These are phyloP conservation scores for Takifugu flavidus DNA, from an alignment of 2,113 vertebrate genomes.

Conservation along the genomic window DNA sequence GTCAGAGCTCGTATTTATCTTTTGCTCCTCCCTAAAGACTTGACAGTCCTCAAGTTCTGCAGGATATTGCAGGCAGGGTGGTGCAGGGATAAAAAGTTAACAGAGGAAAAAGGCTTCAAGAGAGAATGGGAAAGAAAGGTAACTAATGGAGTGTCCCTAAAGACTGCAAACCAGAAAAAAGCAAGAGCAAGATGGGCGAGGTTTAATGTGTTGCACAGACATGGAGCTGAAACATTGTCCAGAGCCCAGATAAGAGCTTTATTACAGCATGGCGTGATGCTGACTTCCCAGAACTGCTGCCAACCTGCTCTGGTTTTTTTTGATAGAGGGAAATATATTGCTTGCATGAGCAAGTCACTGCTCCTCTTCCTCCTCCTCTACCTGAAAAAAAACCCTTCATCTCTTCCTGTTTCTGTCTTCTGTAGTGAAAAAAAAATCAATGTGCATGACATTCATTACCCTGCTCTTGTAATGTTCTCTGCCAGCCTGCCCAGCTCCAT, in stretches of 20 bases:
- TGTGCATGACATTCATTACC: slow-evolving; percentile 63
- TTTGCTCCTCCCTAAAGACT: slow-evolving; percentile 29
- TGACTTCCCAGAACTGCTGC: slow-evolving; percentile 53
- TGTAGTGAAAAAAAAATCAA: slow-evolving; percentile 52
- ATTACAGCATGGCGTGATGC: slow-evolving; percentile 45
- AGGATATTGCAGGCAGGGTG: slow-evolving; percentile 47
- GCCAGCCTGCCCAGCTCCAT: slow-evolving; percentile 11
- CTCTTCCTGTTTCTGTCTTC: slow-evolving; percentile 24
- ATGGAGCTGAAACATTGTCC: slow-evolving; percentile 28
- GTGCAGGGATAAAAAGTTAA: slow-evolving; percentile 6
- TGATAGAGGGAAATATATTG: slow-evolving; percentile 36
- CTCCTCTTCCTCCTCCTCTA: slow-evolving; percentile 21
- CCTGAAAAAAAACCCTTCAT: not conserved
- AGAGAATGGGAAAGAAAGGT: slow-evolving; percentile 9
- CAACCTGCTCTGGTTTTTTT: slow-evolving; percentile 22
- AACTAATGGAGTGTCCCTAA: slow-evolving; percentile 1
- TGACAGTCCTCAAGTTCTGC: slow-evolving; percentile 42
- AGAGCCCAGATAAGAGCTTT: slow-evolving; percentile 25
- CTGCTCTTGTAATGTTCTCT: slow-evolving; percentile 19
- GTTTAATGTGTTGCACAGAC: slow-evolving; percentile 9
- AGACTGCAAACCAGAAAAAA: not conserved
- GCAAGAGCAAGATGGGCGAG: not conserved
- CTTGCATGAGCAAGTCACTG: slow-evolving; percentile 49
- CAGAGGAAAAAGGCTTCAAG: not conserved
- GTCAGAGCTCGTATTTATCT: slow-evolving; percentile 38